Percentiles rank a stretch among this genome's conserved stretches.
Conservation (phyloP, 2,888 invertebrate genomes). For the Dermolepida albohirtum region DNA sequence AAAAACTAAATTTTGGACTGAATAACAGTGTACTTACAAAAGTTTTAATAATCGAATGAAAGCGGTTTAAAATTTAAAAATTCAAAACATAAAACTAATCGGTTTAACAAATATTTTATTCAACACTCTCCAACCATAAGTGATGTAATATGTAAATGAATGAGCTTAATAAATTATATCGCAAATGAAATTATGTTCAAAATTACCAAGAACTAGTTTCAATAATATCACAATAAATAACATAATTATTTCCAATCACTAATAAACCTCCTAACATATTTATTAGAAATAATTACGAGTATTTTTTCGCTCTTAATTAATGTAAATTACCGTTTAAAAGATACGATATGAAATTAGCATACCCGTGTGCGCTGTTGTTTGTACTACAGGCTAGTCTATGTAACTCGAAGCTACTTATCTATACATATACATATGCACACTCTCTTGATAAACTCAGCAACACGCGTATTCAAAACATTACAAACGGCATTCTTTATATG, state of each 20-base stretch:
- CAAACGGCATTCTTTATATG: constrained; percentile 48
- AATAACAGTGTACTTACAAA: too few relatives aligned
- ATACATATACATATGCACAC: too few relatives aligned
- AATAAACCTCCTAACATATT: constrained; percentile 39
- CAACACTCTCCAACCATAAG: too few relatives aligned
- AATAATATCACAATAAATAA: constrained; percentile 37
- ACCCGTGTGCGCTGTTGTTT: neutral
- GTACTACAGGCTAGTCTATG: too few relatives aligned
- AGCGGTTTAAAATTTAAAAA: too few relatives aligned
- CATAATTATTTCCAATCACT: constrained; percentile 29
- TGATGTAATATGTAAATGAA: neutral
- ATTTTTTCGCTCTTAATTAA: constrained; percentile 38
- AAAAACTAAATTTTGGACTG: too few relatives aligned
- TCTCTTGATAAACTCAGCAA: neutral
- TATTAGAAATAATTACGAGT: constrained; percentile 38
- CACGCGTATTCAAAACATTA: constrained; percentile 30
- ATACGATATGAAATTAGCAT: constrained; percentile 39
- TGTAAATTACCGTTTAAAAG: constrained; percentile 37
- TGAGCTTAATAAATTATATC: neutral
- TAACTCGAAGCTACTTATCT: too few relatives aligned
- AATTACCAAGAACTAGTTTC: constrained; percentile 19
- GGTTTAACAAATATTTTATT: too few relatives aligned
- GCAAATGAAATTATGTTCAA: constrained; percentile 1
- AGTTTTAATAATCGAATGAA: too few relatives aligned
- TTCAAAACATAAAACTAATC: too few relatives aligned